Evolutionary conservation across 2,797 vertebrate species (phyloP), one percentile per base, ranked within the genome.

Genomic region (Rhabdomys pumilio): DNA sequence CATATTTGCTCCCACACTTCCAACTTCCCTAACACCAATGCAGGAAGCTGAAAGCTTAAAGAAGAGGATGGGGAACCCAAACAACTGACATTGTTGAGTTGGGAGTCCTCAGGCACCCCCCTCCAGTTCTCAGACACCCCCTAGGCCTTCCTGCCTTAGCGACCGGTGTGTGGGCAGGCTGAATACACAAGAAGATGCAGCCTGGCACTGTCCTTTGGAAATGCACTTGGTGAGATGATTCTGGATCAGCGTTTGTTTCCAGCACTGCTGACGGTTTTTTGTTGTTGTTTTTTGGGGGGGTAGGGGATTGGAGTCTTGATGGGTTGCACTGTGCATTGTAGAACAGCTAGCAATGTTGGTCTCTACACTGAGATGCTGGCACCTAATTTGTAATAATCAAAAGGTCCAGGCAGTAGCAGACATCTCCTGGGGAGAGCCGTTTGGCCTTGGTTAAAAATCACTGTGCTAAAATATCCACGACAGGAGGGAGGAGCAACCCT

Each of bases 1-100:
- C 67, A 89, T 92, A 87, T 91, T 83, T 65, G 19, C 94, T 81
- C 72, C 93, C 94, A 96, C 83, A 34, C 83, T 89, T 91, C 87
- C 95, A 76, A n/a, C 88, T 91, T 85, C 85, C 75, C 89, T 92
- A 95, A 95, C 82, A 80, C 10, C 0, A 2, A 90, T 69, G 47
- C 93, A 84, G 22, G 91, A 87, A 96, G 94, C 89, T 2, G 1
- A 90, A 92, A 88, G 65, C 59, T 63, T 3, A 90, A 79, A 59
- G 57, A 82, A 34, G 50, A 19, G 76, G 34, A 65, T 72, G 22
- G 41, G 11, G 11, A 2, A 5, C 41, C 24, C 41, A 47, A 76
- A 76, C 44, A 93, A 91, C 77, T 72, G 22, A 89, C 93, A 95
- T 29, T 22, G 59, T 85, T 47, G 55, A 63, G 59, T 88, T 95